These are phyloP conservation scores for Actinostola sp. DNA, from an alignment of 92 coral and sea anemone genomes.

Conservation along the genomic window DNA sequence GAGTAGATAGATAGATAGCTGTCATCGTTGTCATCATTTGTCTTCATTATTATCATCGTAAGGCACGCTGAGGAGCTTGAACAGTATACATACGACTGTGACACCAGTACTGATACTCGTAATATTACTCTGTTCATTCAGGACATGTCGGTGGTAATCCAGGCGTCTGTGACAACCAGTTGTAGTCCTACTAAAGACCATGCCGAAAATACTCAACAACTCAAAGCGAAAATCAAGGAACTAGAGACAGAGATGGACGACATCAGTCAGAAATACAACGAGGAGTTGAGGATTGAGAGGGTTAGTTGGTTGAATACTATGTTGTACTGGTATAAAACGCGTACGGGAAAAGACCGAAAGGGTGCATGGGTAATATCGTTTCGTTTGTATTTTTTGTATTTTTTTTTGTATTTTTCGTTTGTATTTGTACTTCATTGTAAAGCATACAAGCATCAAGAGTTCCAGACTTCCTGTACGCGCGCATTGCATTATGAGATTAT, in stretches of 20 bases:
- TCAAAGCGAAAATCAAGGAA: slow-evolving; percentile 65
- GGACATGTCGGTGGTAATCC: slow-evolving; percentile 86
- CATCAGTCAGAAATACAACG: slow-evolving; percentile 70
- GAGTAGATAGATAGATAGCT: background rate
- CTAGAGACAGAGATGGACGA: slow-evolving; percentile 79
- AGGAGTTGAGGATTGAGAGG: slow-evolving; percentile 78
- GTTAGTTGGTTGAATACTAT: slow-evolving; percentile 17
- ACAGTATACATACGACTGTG: background rate
- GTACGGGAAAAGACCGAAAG: too few relatives aligned
- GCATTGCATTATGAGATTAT: too few relatives aligned
- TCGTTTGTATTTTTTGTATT: too few relatives aligned
- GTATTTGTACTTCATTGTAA: too few relatives aligned
- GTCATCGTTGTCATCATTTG: background rate
- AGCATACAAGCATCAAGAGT: too few relatives aligned
- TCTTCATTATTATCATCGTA: background rate
- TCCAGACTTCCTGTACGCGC: too few relatives aligned
- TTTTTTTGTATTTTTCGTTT: too few relatives aligned
- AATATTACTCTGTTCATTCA: too few relatives aligned
- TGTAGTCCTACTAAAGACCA: slow-evolving; percentile 73
- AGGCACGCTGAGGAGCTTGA: slow-evolving; percentile 44
- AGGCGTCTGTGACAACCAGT: slow-evolving; percentile 68
- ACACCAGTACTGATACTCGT: background rate
- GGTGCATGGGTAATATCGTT: too few relatives aligned
- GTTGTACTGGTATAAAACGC: too few relatives aligned
- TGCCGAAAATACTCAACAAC: slow-evolving; percentile 57